Evolutionary conservation across 2,888 invertebrate species (phyloP).

Genomic region (Caradrina kadenii): DNA sequence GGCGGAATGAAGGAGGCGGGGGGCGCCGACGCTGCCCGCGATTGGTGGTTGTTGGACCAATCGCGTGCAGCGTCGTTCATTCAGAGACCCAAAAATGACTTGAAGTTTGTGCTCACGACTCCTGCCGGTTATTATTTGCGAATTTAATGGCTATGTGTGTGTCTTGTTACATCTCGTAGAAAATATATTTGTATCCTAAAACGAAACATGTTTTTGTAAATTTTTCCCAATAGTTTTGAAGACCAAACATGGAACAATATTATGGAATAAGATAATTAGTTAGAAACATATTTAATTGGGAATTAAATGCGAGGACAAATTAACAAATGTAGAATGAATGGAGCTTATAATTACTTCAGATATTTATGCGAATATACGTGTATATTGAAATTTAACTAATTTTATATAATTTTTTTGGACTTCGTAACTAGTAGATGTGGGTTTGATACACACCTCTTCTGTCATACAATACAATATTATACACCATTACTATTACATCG

Average conservation of each 20-base stretch:
- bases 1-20: too few species aligned
- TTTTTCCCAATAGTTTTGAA: constrained; percentile 2
- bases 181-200: constrained; percentile 24
- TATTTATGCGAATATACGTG: constrained; percentile 42
- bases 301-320: constrained; percentile 22
- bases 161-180: not conserved
- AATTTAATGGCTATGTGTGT: too few species aligned
- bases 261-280: constrained; percentile 12
- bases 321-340: constrained; percentile 9
- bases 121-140: too few species aligned
- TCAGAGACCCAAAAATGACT: too few species aligned
- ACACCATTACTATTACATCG: too few species aligned
- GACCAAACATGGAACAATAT: constrained; percentile 8
- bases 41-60: too few species aligned
- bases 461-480: too few species aligned
- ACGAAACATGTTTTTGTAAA: not conserved
- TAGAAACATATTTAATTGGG: not conserved
- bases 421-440: too few species aligned
- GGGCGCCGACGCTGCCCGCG: too few species aligned
- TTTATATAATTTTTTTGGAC: not conserved
- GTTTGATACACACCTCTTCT: too few species aligned
- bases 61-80: too few species aligned
- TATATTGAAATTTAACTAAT: constrained; percentile 42
- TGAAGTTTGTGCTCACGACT: too few species aligned
- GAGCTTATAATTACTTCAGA: constrained; percentile 44